A percentile compares a stretch with the other conserved stretches of the same genome.
These are phyloP conservation scores for Zootoca vivipara DNA, from an alignment of 2,113 vertebrate genomes.

Conservation along the genomic window DNA sequence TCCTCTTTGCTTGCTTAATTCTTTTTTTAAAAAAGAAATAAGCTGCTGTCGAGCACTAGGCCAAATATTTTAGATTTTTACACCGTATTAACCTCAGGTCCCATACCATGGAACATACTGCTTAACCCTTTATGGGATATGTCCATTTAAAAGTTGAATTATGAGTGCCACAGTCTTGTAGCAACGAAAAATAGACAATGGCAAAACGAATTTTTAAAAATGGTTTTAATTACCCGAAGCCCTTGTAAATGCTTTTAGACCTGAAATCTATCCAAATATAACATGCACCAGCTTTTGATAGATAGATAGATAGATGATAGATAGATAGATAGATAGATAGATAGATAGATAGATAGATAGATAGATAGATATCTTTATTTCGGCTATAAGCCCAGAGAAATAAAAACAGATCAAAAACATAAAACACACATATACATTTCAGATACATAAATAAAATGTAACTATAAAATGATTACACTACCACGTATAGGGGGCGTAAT, in stretches of 20 bases:
- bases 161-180: slow-evolving; percentile 24
- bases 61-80: slow-evolving; percentile 32
- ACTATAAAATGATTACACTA: too few relatives aligned
- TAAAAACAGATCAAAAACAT: too few relatives aligned
- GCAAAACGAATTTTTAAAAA: not conserved
- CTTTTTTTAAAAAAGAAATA: not conserved
- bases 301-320: too few relatives aligned
- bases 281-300: slow-evolving; percentile 60
- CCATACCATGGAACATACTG: slow-evolving; percentile 10
- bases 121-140: not conserved
- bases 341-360: too few relatives aligned
- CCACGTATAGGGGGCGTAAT: too few relatives aligned
- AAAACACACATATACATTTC: too few relatives aligned
- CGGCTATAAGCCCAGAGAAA: too few relatives aligned
- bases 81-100: not conserved
- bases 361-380: too few relatives aligned
- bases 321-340: too few relatives aligned
- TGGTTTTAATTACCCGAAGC: not conserved
- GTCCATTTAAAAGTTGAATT: slow-evolving; percentile 36
- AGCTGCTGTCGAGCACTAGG: slow-evolving; percentile 31
- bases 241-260: not conserved
- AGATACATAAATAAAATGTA: too few relatives aligned
- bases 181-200: slow-evolving; percentile 48
- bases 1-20: slow-evolving; percentile 45
- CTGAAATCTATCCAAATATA: not conserved